Evolutionary conservation across 2,797 vertebrate species (phyloP).

Genomic region (Nothura maculosa): DNA sequence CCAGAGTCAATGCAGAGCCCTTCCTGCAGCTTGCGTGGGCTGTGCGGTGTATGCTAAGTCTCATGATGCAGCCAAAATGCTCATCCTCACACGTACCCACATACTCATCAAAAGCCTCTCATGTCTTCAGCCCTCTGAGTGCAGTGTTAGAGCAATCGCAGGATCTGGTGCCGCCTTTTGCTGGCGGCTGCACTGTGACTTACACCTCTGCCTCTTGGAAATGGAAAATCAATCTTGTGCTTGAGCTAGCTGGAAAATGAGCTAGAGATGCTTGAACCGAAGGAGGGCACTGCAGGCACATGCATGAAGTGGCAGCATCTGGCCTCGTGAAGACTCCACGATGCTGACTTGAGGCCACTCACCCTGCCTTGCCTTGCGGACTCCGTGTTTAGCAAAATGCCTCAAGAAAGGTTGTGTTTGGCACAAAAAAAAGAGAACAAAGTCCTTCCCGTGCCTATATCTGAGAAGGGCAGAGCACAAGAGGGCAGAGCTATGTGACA

Average conservation of each 20-base stretch:
- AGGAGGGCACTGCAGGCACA: rapidly evolving
- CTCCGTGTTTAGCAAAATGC: not conserved
- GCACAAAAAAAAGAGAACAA: not conserved
- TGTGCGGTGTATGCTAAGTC: not conserved
- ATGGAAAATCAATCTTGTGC: not conserved
- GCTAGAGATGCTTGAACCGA: not conserved
- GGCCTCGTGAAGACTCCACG: not conserved
- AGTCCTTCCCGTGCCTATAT: not conserved
- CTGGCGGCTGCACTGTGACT: not conserved
- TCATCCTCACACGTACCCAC: not conserved
- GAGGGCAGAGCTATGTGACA: not conserved
- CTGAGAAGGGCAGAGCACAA: not conserved
- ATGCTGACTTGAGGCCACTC: not conserved
- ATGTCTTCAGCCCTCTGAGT: not conserved
- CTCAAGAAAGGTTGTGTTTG: not conserved
- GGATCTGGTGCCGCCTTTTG: not conserved
- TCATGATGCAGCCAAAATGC: not conserved
- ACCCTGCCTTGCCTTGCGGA: not conserved
- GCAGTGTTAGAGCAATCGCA: not conserved
- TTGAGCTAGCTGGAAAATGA: not conserved
- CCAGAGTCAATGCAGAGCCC: not conserved
- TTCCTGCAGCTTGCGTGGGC: not conserved
- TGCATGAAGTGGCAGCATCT: not conserved
- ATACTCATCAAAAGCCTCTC: not conserved
- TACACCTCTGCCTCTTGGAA: not conserved